Evolutionary conservation across 2,797 vertebrate species (phyloP).

Genomic region (Gobio occitaniae): DNA sequence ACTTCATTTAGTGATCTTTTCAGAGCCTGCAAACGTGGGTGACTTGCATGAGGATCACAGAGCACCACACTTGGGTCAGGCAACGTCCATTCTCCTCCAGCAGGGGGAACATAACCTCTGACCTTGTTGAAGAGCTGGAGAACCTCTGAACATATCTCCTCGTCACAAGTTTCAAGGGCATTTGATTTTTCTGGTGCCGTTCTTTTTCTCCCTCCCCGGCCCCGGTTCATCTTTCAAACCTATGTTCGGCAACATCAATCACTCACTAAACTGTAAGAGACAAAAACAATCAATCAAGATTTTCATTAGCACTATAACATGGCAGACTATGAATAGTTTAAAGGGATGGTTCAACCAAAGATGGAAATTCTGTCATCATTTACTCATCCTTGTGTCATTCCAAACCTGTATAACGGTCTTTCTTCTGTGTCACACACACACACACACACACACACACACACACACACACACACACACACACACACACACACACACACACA

Average conservation of each 20-base stretch:
- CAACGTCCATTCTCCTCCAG: slow-evolving; percentile 81
- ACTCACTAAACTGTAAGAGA: slow-evolving; percentile 31
- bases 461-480: too few relatives aligned
- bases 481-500: too few relatives aligned
- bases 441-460: too few relatives aligned
- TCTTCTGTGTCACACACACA: not conserved
- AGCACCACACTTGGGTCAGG: slow-evolving; percentile 80
- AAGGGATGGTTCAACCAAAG: not conserved
- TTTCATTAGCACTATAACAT: slow-evolving; percentile 9
- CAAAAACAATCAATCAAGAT: not conserved
- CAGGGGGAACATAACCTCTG: slow-evolving; percentile 81
- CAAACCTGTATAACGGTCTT: not conserved
- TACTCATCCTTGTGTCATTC: not conserved
- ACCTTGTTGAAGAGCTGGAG: slow-evolving; percentile 86
- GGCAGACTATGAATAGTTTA: not conserved
- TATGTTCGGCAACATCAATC: slow-evolving; percentile 39
- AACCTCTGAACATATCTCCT: slow-evolving; percentile 79
- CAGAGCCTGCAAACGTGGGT: slow-evolving; percentile 79
- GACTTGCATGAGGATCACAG: slow-evolving; percentile 69
- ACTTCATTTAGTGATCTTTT: slow-evolving; percentile 90
- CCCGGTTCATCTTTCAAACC: slow-evolving; percentile 73
- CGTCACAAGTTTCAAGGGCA: slow-evolving; percentile 67
- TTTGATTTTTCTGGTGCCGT: slow-evolving; percentile 56
- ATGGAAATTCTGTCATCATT: not conserved
- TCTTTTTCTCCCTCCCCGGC: slow-evolving; percentile 69